A percentile compares a stretch with the other conserved stretches of the same genome.
Conservation (phyloP, 1,140 invertebrate species). For the Oedothorax gibbosus region DNA sequence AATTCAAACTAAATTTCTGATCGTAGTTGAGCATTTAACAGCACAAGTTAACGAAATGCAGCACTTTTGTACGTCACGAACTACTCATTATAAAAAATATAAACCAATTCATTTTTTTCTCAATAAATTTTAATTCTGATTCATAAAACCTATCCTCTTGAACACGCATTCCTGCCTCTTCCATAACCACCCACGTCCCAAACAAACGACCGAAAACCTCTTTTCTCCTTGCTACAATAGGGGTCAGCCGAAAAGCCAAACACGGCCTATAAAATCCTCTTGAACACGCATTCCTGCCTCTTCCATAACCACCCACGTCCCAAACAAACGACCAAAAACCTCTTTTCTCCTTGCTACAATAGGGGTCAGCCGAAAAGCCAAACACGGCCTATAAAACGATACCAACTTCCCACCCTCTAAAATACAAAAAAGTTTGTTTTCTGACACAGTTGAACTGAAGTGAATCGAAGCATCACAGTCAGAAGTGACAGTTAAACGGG, state of each 20-base stretch:
- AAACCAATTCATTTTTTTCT: too few species aligned
- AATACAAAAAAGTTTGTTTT: slow-evolving; percentile 15
- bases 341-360: background rate
- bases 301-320: slow-evolving; percentile 9
- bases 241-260: too few species aligned
- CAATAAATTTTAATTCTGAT: too few species aligned
- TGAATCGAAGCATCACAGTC: slow-evolving; percentile 38
- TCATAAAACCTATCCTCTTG: too few species aligned
- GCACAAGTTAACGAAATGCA: too few species aligned
- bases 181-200: slow-evolving; percentile 5
- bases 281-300: background rate
- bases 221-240: background rate
- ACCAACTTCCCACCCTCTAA: background rate
- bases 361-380: too few species aligned
- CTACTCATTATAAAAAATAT: too few species aligned
- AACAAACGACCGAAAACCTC: slow-evolving; percentile 22
- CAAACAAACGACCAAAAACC: slow-evolving; percentile 19
- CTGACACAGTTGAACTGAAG: slow-evolving; percentile 44
- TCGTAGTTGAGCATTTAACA: too few species aligned
- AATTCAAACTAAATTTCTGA: too few species aligned
- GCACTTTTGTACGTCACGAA: too few species aligned
- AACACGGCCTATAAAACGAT: too few species aligned
- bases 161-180: slow-evolving; percentile 8
- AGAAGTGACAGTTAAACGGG: slow-evolving; percentile 50
- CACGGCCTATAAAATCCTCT: background rate